Percentiles rank a stretch among this genome's conserved stretches.
These are phyloP conservation scores for Muscicapa comitata DNA, from an alignment of 2,797 vertebrate genomes.

Conservation along the genomic window DNA sequence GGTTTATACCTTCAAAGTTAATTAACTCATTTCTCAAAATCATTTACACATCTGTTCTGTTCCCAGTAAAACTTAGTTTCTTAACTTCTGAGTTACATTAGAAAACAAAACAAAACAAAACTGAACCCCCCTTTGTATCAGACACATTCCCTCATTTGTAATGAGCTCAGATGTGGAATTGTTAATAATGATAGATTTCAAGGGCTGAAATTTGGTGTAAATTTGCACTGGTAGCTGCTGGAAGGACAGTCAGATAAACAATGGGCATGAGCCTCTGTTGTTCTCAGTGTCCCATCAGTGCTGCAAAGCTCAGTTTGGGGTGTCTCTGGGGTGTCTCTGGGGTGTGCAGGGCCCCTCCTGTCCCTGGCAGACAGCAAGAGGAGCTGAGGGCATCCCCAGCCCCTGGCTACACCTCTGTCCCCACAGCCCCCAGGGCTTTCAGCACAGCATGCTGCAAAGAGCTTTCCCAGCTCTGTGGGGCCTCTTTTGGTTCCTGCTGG, in stretches of 20 bases:
- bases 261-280: neutral
- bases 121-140: fast-evolving
- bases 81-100: neutral
- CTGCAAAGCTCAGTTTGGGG: neutral
- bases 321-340: neutral
- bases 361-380: neutral
- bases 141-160: neutral
- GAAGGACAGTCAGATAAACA: neutral
- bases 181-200: neutral
- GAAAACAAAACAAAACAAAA: neutral
- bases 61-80: conserved; percentile 6
- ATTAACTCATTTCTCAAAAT: conserved; percentile 53
- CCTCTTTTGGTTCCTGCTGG: neutral
- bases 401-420: neutral
- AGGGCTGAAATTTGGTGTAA: neutral
- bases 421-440: fast-evolving
- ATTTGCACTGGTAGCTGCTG: neutral
- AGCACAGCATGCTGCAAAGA: neutral
- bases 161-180: neutral
- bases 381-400: neutral
- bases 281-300: neutral
- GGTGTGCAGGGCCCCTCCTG: neutral
- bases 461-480: neutral
- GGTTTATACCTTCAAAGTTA: conserved; percentile 36
- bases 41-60: conserved; percentile 34